These are phyloP conservation scores for Polypedilum pembai DNA, from an alignment of 1,140 invertebrate species.

Conservation along the genomic window DNA sequence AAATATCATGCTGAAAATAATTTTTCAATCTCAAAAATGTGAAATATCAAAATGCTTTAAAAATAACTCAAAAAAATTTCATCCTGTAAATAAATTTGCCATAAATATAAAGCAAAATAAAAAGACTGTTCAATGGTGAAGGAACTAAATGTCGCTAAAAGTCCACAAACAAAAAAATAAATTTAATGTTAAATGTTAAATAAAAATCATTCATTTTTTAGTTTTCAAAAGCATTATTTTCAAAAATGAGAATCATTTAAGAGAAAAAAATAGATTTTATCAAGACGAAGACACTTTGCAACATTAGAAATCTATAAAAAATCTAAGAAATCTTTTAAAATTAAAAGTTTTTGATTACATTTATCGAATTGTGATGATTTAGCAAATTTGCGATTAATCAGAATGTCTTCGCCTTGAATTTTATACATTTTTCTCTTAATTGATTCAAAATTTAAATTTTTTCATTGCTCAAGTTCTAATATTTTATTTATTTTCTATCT, in stretches of 20 bases:
- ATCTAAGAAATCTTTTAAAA: too few species aligned
- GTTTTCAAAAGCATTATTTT: background rate
- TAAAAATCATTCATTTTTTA: background rate
- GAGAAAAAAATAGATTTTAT: constrained; percentile 11
- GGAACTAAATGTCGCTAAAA: constrained; percentile 12
- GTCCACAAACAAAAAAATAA: background rate
- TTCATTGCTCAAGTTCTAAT: background rate
- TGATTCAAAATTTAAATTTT: too few species aligned
- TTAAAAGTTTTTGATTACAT: too few species aligned
- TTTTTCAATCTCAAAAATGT: background rate
- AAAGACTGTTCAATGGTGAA: background rate
- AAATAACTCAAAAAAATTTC: background rate
- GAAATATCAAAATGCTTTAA: background rate
- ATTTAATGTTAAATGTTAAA: background rate
- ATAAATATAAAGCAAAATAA: background rate
- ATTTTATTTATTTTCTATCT: background rate
- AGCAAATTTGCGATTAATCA: too few species aligned
- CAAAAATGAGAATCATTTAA: background rate
- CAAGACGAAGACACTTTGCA: background rate
- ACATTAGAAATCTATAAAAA: too few species aligned
- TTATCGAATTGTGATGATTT: too few species aligned
- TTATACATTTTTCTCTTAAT: background rate
- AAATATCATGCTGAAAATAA: background rate
- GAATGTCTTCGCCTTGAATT: too few species aligned
- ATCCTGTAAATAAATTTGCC: background rate